These are phyloP conservation scores for Tanypteryx hageni DNA, from an alignment of 2,888 invertebrate genomes.

Conservation along the genomic window DNA sequence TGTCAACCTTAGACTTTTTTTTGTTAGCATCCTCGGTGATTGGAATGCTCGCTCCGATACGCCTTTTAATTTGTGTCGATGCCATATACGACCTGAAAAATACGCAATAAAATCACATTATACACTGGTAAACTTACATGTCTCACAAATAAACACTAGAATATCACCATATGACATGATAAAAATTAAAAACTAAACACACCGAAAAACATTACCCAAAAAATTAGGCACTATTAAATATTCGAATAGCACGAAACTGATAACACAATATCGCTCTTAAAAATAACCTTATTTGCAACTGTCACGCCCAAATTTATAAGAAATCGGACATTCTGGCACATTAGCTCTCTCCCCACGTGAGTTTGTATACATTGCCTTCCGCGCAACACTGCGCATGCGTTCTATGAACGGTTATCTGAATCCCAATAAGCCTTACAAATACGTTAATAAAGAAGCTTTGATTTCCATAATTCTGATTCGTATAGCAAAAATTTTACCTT, in stretches of 20 bases:
- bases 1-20: slow-evolving; percentile 40
- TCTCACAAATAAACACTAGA: background rate
- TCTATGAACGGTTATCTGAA: slow-evolving; percentile 54
- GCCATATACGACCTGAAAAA: slow-evolving; percentile 73
- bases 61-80: slow-evolving; percentile 75
- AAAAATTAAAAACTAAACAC: background rate
- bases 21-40: slow-evolving; percentile 33
- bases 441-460: slow-evolving; percentile 49
- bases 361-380: slow-evolving; percentile 68
- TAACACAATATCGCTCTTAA: background rate
- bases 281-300: background rate
- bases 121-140: background rate
- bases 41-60: slow-evolving; percentile 72
- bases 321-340: slow-evolving; percentile 6
- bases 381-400: slow-evolving; percentile 68
- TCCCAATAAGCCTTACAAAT: slow-evolving; percentile 52
- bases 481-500: slow-evolving; percentile 40
- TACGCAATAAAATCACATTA: background rate
- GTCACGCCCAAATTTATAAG: slow-evolving; percentile 7
- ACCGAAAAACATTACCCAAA: background rate
- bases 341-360: slow-evolving; percentile 67
- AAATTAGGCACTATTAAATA: background rate
- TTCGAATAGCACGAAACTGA: background rate
- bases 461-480: background rate
- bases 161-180: background rate